phyloP scores from a whole-genome alignment of 1,140 invertebrate species.

The Pseudomyrmex dendroicus region DNA sequence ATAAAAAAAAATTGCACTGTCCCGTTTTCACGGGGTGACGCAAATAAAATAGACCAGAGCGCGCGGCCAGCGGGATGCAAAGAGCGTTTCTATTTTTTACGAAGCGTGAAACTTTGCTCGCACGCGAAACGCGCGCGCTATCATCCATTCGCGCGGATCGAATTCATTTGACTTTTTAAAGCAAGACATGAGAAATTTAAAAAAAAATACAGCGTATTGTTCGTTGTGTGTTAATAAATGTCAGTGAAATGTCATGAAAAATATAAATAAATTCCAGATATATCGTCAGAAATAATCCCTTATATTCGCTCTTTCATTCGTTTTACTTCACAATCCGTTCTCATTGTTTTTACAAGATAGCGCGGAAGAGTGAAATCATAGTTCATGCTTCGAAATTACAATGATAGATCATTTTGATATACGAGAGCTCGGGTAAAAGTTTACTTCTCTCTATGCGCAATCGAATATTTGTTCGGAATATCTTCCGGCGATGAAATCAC shows the following conservation, averaged over 20 bases:
- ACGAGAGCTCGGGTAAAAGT: slow-evolving; percentile 24
- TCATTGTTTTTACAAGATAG: slow-evolving; percentile 10
- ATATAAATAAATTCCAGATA: slow-evolving; percentile 22
- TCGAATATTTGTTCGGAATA: slow-evolving; percentile 39
- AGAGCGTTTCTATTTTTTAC: slow-evolving; percentile 49
- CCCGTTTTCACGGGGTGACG: slow-evolving; percentile 35
- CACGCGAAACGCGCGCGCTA: slow-evolving; percentile 14
- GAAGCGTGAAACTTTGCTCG: slow-evolving; percentile 44
- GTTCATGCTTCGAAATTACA: slow-evolving; percentile 42
- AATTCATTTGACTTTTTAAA: not conserved
- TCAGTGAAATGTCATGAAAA: not conserved
- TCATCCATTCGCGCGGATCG: slow-evolving; percentile 8
- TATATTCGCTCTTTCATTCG: slow-evolving; percentile 18
- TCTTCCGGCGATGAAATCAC: slow-evolving; percentile 62
- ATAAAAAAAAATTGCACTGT: slow-evolving; percentile 48
- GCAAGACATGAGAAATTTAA: not conserved
- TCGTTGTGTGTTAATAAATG: slow-evolving; percentile 14
- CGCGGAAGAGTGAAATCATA: not conserved
- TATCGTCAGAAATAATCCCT: slow-evolving; percentile 38
- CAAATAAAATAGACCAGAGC: slow-evolving; percentile 48
- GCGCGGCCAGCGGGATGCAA: slow-evolving; percentile 39
- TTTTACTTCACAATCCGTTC: slow-evolving; percentile 29
- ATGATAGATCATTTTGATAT: slow-evolving; percentile 56
- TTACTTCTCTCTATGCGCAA: slow-evolving; percentile 50
- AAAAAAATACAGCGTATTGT: slow-evolving; percentile 5